Base-by-base conservation (phyloP, 64 coral and sea anemone genomes). In the Pocillopora verrucosa region DNA sequence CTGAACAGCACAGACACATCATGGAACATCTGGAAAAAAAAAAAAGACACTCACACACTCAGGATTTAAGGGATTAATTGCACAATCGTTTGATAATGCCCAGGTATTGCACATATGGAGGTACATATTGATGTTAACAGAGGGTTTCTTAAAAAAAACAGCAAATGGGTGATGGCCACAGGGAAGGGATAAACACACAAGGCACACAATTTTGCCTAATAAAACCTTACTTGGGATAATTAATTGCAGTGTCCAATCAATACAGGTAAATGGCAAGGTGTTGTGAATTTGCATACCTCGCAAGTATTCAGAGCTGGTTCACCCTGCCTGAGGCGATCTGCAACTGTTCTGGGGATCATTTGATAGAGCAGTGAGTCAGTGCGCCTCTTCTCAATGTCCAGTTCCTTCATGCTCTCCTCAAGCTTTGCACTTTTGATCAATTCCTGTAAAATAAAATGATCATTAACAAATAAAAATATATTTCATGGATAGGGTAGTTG, bases 301-400 rank as follows among this genome's bases (percentile, higher is more conserved):
- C 94, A 96, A 59, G 94, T 96, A 83, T 82, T 96, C 7, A 96
- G 91, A 13, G 94, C 94, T 19, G 94, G 94, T 69, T 96, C 94
- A 26, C 94, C 94, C 30, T 96, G 92, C 17, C 94, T 77, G 13
- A 96, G 88, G 4, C 94, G 82, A 77, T 96, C 94, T 74, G 94
- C 94, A 15, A 96, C 94, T 72, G 94, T 82, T 80, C 93, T 96
- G 1, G 94, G 94, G 34, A 96, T 96, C 94, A 96, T 96, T 86
- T 96, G 94, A 65, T 96, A 96, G 30, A 96, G 72, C 81, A 96
- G 58, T 0, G 84, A 84, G 73, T 96, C 94, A 3, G 94, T 96
- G 34, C 89, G 76, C 26, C 89, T 76, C 78, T 96, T 96, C 72
- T 96, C 94, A 17, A 88, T 93, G 75, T 96, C 94, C 11, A 96